Conservation (phyloP, 1,140 invertebrate species). For the Philopotamus ludificatus region DNA sequence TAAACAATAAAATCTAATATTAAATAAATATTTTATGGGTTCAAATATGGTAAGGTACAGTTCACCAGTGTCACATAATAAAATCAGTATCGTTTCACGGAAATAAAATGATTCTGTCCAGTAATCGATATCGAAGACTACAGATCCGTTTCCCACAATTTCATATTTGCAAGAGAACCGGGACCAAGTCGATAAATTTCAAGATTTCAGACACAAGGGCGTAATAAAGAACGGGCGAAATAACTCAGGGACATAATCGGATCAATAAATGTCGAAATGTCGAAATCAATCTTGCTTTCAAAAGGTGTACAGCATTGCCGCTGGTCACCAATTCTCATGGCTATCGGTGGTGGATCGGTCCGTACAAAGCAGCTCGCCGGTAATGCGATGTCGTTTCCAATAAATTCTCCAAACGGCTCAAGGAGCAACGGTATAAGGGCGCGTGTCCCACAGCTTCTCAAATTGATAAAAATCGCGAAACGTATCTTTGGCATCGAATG, state of each 20-base stretch:
- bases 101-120: too few relatives aligned
- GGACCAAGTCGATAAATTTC: neutral
- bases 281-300: conserved; percentile 16
- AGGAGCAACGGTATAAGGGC: conserved; percentile 10
- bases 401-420: conserved; percentile 5
- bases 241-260: conserved; percentile 16
- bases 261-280: conserved; percentile 26
- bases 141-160: neutral
- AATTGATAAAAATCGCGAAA: too few relatives aligned
- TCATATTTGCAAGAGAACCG: neutral
- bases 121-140: too few relatives aligned
- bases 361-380: conserved; percentile 10
- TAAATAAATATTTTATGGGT: too few relatives aligned
- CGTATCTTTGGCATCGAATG: too few relatives aligned
- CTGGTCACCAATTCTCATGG: conserved; percentile 19
- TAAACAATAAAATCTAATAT: too few relatives aligned
- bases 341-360: conserved; percentile 10
- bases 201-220: too few relatives aligned
- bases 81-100: too few relatives aligned
- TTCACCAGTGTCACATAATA: too few relatives aligned
- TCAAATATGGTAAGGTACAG: too few relatives aligned
- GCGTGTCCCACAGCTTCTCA: conserved; percentile 1
- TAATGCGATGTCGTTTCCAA: conserved; percentile 13
- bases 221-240: neutral
- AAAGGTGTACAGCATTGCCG: conserved; percentile 9